Evolutionary conservation across 30 jellyfish, hydroid and myxozoan species (phyloP), one percentile per base, ranked within the genome.

Genomic region (Hydractinia echinata): DNA sequence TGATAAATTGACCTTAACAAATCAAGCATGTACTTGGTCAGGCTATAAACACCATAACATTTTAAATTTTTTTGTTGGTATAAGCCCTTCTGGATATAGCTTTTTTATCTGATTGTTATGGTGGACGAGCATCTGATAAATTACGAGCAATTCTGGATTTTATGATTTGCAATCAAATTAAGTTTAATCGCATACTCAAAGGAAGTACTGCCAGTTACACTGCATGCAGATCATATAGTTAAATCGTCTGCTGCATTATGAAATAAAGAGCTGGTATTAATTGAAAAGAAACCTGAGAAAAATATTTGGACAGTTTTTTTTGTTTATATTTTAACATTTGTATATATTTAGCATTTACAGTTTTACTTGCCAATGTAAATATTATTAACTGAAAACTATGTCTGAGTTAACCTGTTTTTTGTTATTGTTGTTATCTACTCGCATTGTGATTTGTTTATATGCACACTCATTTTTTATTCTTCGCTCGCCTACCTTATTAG

Each of bases 1-100:
- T n/a, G n/a, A n/a, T n/a, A n/a, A n/a, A n/a, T n/a, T n/a, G n/a
- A n/a, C n/a, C 52, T 48, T 55, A 50, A 73, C 90, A 55, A 60
- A 13, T 62, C 94, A 86, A 81, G 91, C 95, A 44, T 54, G 8
- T 10, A 81, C 95, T 14, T 86, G 93, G 95, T 79, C 92, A 48
- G 95, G 76, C 13, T 76, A 88, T 55, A 88, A 88, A 62, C 67
- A 83, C 53, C 82, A 83, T 55, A 76, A 88, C 83, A 83, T 86
- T 67, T 10, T 88, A 54, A 79, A 68, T 13, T 70, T 66, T 62
- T 54, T 68, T 67, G 54, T 79, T 51, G 92, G 88, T 74, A 56
- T 67, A 48, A 64, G 81, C 20, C 95, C 92, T 79, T 68, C 68
- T 83, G 92, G 94, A 10, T 73, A 14, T 53, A 81, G 72, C 68